A percentile compares a stretch with the other conserved stretches of the same genome.
phyloP scores from a whole-genome alignment of 1,140 invertebrate genomes.

The Geopemphigus sp. region DNA sequence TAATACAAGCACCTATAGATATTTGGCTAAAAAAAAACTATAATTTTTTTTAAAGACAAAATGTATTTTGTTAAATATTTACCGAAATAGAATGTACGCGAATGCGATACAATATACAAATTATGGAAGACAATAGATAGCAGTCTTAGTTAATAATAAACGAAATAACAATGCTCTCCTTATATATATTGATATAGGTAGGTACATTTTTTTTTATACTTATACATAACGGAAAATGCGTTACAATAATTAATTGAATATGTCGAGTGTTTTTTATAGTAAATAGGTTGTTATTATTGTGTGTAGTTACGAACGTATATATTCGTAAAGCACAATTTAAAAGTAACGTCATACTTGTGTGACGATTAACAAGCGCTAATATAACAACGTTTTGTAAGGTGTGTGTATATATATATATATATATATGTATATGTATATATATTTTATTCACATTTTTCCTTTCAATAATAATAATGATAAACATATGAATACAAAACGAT shows the following conservation, averaged over 20 bases:
- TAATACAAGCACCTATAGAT: too few relatives aligned
- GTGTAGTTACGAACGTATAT: too few relatives aligned
- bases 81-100: background rate
- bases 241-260: slow-evolving; percentile 4
- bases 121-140: slow-evolving; percentile 38
- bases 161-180: background rate
- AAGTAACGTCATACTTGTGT: background rate
- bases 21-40: background rate
- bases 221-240: slow-evolving; percentile 21
- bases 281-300: slow-evolving; percentile 1
- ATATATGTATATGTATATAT: background rate
- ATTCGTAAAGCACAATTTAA: too few relatives aligned
- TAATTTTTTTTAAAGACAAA: background rate
- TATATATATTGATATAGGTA: background rate
- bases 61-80: slow-evolving; percentile 37
- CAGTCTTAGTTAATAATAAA: slow-evolving; percentile 10
- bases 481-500: slow-evolving; percentile 39
- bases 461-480: background rate
- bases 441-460: slow-evolving; percentile 1
- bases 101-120: slow-evolving; percentile 40
- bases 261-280: slow-evolving; percentile 10
- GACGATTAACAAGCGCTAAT: slow-evolving; percentile 4
- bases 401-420: background rate
- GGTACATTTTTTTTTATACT: background rate
- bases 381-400: background rate